Evolutionary conservation across 2,888 invertebrate genomes (phyloP), one percentile per base, ranked within the genome.

Genomic region (Lagria hirta): DNA sequence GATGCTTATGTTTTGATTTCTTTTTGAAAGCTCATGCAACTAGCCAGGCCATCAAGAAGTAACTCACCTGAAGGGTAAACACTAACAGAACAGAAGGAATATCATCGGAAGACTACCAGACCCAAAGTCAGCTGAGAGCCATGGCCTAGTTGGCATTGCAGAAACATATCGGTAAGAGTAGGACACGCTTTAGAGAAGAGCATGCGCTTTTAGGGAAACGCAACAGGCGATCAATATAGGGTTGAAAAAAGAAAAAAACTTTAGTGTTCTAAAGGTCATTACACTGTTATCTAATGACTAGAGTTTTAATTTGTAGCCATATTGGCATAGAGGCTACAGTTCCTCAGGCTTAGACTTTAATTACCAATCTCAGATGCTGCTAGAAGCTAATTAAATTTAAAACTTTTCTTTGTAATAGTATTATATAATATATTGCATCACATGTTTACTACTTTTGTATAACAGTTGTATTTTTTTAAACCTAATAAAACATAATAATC

Each of bases 221-320:
- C 62, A 69, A 69, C 68, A 69, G 68, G 68, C 67, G 65, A 68
- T 68, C 68, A 64, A 67, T 67, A 67, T 60, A 56, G 44, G 32
- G 38, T 29, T n/a, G 26, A 26, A 18, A 17, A 17, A 43, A 35
- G 43, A 43, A 43, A 42, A 32, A 32, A 40, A 40, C 32, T n/a
- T n/a, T n/a, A n/a, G 18, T 33, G 41, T 33, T 32, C 40, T 32
- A 22, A 32, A 32, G 40, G 40, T 40, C 32, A 32, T 40, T 40
- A 40, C 29, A 21, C 28, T 29, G 14, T 10, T n/a, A n/a, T n/a
- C n/a, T n/a, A n/a, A n/a, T n/a, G n/a, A n/a, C n/a, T n/a, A n/a
- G n/a, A n/a, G n/a, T n/a, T n/a, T n/a, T n/a, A n/a, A n/a, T n/a
- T n/a, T n/a, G n/a, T n/a, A n/a, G n/a, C n/a, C n/a, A n/a, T n/a